Base-by-base conservation (phyloP, 2,888 invertebrate genomes). In the Lutraria lutraria region DNA sequence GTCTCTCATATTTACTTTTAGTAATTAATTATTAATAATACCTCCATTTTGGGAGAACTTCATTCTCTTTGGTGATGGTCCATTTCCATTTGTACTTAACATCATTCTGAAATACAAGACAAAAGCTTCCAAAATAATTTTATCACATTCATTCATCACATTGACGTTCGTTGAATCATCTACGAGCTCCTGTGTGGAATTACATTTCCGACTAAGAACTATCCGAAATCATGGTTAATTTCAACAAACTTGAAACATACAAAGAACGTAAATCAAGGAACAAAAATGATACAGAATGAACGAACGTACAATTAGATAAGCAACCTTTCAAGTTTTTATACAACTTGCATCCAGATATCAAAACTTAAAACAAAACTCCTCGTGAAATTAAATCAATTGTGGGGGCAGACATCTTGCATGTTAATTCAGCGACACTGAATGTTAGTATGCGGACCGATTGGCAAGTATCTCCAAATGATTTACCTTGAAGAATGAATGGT, bases 31-130 rank as follows among this genome's bases (percentile, higher is more conserved):
- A 43, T 43, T 43, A 43, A 4, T 43, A 43, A 43, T 89, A 92
- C 92, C 92, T 85, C 92, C 92, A 92, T 92, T 92, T 76, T 90
- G 90, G 31, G 92, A 90, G 76, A 92, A 92, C 72, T 90, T 92
- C 88, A 92, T 90, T 88, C 82, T 86, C 80, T 92, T 92, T 10
- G 88, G 85, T 12, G 90, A 68, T 60, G 92, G 86, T 63, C 88
- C 89, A 31, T 83, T 88, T n/a, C 80, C 76, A 60, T 60, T 82
- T 83, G 83, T 25, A 84, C 83, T 88, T 15, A 85, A 76, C 85
- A 80, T 85, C 76, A 54, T 84, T 76, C 76, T 76, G 31, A n/a
- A 76, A 76, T 76, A 21, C 16, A 76, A 1, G 1, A 68, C 63
- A 68, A 10, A 68, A 68, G 25, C 43, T 43, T 4, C 63, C n/a